These are phyloP conservation scores for Operophtera brumata DNA, from an alignment of 2,888 invertebrate genomes.

Conservation along the genomic window DNA sequence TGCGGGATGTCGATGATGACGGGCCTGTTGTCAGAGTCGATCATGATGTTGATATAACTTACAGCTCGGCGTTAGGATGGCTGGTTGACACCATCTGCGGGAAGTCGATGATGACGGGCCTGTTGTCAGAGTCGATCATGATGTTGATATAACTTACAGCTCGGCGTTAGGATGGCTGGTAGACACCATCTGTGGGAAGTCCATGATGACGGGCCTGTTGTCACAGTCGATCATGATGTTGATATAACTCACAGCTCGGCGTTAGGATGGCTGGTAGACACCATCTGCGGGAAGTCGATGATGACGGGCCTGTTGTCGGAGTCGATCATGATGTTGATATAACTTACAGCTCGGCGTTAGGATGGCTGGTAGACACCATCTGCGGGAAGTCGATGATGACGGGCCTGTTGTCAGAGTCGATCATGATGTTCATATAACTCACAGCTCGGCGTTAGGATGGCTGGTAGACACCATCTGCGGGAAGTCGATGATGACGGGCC, in stretches of 20 bases:
- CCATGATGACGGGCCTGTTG: slow-evolving; percentile 92
- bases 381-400: too few relatives aligned
- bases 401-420: too few relatives aligned
- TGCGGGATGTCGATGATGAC: too few relatives aligned
- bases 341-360: too few relatives aligned
- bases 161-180: slow-evolving; percentile 95
- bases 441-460: slow-evolving; percentile 95
- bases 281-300: too few relatives aligned
- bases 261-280: too few relatives aligned
- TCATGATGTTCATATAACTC: slow-evolving; percentile 57
- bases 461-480: slow-evolving; percentile 99
- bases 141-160: slow-evolving; percentile 92
- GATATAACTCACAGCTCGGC: too few relatives aligned
- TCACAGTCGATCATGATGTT: slow-evolving; percentile 94
- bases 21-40: too few relatives aligned
- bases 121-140: slow-evolving; percentile 89
- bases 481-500: slow-evolving; percentile 96
- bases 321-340: too few relatives aligned
- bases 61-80: slow-evolving; percentile 95
- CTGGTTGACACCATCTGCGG: slow-evolving; percentile 99
- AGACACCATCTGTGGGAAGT: slow-evolving; percentile 99
- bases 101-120: slow-evolving; percentile 96
- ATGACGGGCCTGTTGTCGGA: too few relatives aligned
- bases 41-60: too few relatives aligned
- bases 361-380: too few relatives aligned